Evolutionary conservation across 1,140 invertebrate genomes (phyloP), one percentile per base, ranked within the genome.

Genomic region (Zophobas morio): DNA sequence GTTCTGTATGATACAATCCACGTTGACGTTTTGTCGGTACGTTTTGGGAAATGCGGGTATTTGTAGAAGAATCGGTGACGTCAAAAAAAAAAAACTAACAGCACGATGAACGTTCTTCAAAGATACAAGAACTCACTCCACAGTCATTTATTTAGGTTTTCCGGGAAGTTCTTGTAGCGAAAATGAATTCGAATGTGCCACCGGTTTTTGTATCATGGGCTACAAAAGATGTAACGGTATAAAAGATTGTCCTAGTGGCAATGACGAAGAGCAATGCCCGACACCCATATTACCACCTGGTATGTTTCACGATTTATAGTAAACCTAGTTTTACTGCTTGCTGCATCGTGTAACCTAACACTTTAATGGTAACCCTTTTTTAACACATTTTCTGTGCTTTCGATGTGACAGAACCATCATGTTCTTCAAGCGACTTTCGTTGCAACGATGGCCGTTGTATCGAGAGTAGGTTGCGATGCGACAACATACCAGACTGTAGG

Each of bases 191-290:
- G 87, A 87, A 83, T 94, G 93, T 84, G 84, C 86, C 79, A 91
- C 91, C 82, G 91, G 92, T 73, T 88, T 87, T 80, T 94, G 93
- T 87, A 91, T 94, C 82, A 85, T 87, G 75, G 87, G 87, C 79
- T 88, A 89, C 81, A 89, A 90, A 81, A 87, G 88, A 81, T 93
- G 93, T 88, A 91, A 94, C 86, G 89, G 90, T 78, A 85, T 88
- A 79, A 87, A 86, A 78, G 91, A 94, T 85, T 94, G 93, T 86
- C 84, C 86, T 76, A 91, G 92, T 84, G 89, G 89, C 79, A 90
- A 90, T 81, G 93, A 94, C 85, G 93, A 94, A 87, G 87, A 87
- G 82, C 89, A 92, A 85, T 94, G 93, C 87, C 77, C 78, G 32
- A 57, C 71, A 20, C 39, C 66, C n/a, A 70, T 70, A 47, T 6